Percentiles rank a stretch among this genome's conserved stretches.
Evolutionary conservation across 1,140 invertebrate genomes (phyloP).

Genomic region (Agrilus planipennis): DNA sequence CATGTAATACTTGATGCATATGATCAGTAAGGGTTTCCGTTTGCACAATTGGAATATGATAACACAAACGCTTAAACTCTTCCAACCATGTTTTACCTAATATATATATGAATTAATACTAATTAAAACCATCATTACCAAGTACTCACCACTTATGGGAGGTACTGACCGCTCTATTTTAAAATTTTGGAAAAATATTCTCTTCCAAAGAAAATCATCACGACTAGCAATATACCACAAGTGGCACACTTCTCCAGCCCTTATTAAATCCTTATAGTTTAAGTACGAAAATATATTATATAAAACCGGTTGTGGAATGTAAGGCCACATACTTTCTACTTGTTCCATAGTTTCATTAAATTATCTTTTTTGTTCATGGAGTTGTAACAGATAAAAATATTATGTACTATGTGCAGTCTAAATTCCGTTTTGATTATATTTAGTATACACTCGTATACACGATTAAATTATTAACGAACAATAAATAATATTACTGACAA

Average conservation of each 20-base stretch:
- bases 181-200: constrained; percentile 52
- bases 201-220: constrained; percentile 59
- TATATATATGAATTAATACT: constrained; percentile 12
- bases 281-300: constrained; percentile 56
- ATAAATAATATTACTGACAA: no score
- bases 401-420: no score
- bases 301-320: constrained; percentile 55
- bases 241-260: constrained; percentile 43
- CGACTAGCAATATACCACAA: constrained; percentile 48
- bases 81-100: constrained; percentile 54
- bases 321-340: constrained; percentile 37
- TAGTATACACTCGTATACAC: no score
- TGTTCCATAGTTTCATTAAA: constrained; percentile 3
- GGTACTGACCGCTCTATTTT: constrained; percentile 49
- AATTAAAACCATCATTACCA: constrained; percentile 5
- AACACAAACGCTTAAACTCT: constrained; percentile 67
- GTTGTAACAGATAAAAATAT: no score
- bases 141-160: constrained; percentile 46
- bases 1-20: constrained; percentile 71
- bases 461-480: no score
- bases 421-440: no score
- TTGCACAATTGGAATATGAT: constrained; percentile 63
- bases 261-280: constrained; percentile 43
- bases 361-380: no score
- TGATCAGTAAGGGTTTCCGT: constrained; percentile 61